A percentile compares a stretch with the other conserved stretches of the same genome.
These are phyloP conservation scores for Harlomillsia oculata DNA, from an alignment of 1,140 invertebrate species.

Conservation along the genomic window DNA sequence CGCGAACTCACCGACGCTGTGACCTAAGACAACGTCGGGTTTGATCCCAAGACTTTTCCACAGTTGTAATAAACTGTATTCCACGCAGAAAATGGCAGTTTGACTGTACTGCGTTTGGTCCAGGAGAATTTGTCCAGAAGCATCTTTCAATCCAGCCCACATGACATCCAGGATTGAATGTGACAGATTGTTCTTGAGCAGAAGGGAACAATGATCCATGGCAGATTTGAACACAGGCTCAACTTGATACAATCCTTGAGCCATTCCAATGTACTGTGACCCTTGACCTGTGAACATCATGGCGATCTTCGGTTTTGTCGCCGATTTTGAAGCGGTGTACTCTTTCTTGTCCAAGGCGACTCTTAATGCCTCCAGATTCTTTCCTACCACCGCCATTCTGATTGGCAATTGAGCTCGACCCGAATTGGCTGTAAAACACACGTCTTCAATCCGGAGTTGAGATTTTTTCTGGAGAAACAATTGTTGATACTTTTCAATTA, in stretches of 20 bases:
- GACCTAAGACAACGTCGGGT: conserved; percentile 23
- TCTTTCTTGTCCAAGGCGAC: background rate
- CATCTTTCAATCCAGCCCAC: background rate
- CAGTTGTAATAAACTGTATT: conserved; percentile 12
- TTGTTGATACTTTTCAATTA: conserved; percentile 1
- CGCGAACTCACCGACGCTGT: conserved; percentile 21
- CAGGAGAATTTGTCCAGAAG: no score
- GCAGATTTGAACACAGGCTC: conserved; percentile 8
- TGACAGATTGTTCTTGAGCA: background rate
- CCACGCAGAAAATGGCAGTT: conserved; percentile 23
- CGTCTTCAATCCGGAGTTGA: background rate
- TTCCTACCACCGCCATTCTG: conserved; percentile 6
- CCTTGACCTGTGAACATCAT: conserved; percentile 31
- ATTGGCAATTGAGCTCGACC: conserved; percentile 16
- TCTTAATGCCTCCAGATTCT: background rate
- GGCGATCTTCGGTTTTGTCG: background rate
- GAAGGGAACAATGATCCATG: conserved; percentile 3
- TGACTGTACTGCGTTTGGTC: conserved; percentile 22
- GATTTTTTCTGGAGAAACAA: background rate
- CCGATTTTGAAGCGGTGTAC: no score
- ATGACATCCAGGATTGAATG: background rate
- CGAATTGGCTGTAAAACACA: conserved; percentile 7
- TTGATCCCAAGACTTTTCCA: conserved; percentile 21
- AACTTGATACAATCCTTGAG: conserved; percentile 2
- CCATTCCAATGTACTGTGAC: conserved; percentile 25